phyloP scores from a whole-genome alignment of 1,140 invertebrate species.

The Drosophila novamexicana region DNA sequence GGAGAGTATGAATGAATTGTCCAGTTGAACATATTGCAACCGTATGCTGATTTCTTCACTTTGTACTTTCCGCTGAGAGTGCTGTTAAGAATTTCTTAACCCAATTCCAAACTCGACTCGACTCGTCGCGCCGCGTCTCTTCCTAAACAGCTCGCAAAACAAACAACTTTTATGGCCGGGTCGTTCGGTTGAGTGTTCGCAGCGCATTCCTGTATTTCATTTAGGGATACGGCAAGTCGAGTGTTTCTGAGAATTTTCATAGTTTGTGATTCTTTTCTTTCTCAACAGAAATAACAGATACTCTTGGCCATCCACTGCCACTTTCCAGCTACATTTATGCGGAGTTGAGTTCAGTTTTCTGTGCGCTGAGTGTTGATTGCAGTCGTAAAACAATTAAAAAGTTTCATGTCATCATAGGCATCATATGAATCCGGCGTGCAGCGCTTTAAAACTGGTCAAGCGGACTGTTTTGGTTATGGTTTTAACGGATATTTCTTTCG shows the following conservation, averaged over 20 bases:
- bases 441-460: slow-evolving; percentile 8
- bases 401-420: slow-evolving; percentile 27
- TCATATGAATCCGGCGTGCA: neutral
- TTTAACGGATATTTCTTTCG: neutral
- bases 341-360: slow-evolving; percentile 9
- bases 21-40: slow-evolving; percentile 58
- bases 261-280: slow-evolving; percentile 28
- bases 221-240: slow-evolving; percentile 52
- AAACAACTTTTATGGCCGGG: slow-evolving; percentile 51
- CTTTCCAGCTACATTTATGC: slow-evolving; percentile 25
- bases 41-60: slow-evolving; percentile 59
- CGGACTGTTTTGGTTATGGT: neutral
- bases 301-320: slow-evolving; percentile 22
- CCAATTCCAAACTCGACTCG: slow-evolving; percentile 53
- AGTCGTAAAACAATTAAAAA: slow-evolving; percentile 46
- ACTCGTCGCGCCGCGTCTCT: slow-evolving; percentile 4
- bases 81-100: slow-evolving; percentile 49
- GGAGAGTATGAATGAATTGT: slow-evolving; percentile 3
- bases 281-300: slow-evolving; percentile 36
- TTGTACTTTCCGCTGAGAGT: slow-evolving; percentile 54
- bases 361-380: slow-evolving; percentile 48
- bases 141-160: slow-evolving; percentile 33
- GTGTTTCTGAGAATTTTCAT: slow-evolving; percentile 66
- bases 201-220: slow-evolving; percentile 47
- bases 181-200: slow-evolving; percentile 49